Base-by-base conservation (phyloP, 2,888 invertebrate genomes). In the Diaphora mendica region DNA sequence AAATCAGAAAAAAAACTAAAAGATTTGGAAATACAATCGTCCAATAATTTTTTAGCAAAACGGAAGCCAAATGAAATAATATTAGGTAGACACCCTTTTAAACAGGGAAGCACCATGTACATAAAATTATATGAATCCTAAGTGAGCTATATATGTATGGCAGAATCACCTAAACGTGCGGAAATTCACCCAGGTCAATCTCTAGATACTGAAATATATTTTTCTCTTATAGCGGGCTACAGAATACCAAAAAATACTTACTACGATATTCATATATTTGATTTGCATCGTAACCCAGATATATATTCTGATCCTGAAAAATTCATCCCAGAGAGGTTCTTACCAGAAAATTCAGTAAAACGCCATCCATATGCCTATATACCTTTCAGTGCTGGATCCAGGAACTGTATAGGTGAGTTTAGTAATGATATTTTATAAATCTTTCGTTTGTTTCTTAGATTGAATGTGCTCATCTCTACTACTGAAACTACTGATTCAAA, bases 271-370 rank as follows among this genome's bases (percentile, higher is more conserved):
- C 95, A 96, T 72, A 95, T 97, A 9, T 97, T 91, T 79, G 96
- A 97, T 81, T 81, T 97, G 2, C 97, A 97, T 87, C 95, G 96
- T 20, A 96, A 97, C 87, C 95, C 96, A 0, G 92, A 96, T 2
- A 91, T 96, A 42, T 98, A 96, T 91, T 96, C 97, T 0, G 95
- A 97, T 71, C 97, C 98, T 0, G 95, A 96, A 70, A 95, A 92
- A 75, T 97, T 97, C 86, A 96, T 97, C 84, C 97, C 97, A 0
- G 97, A 97, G 76, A 92, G 98, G 79, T 98, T 98, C 89, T 86
- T 97, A 26, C 96, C 96, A 0, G 97, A 97, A 81, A 95, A 96
- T 73, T 86, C 89, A 2, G 72, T 81, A 1, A 86, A 89, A 23
- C 91, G 97, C 9, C 97, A 97, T 90, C 96, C 97, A 0, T 97